Evolutionary conservation across 2,113 vertebrate genomes (phyloP).

Genomic region (Lagopus muta): DNA sequence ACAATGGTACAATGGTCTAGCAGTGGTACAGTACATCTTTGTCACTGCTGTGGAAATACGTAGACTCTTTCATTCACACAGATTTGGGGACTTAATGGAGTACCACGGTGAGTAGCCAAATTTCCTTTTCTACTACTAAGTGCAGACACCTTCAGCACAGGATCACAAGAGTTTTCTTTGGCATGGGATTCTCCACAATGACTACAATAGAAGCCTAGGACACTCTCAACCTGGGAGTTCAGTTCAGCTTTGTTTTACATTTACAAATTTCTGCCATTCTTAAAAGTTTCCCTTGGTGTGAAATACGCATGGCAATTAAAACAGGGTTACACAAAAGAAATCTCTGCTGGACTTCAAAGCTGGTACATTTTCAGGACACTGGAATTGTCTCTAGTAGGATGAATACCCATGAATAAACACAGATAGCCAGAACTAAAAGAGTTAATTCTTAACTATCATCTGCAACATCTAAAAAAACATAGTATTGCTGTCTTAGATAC

Average conservation of each 20-base stretch:
- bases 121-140: background rate
- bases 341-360: background rate
- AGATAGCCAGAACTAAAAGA: background rate
- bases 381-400: background rate
- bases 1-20: background rate
- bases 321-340: background rate
- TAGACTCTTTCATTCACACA: rapidly evolving
- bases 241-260: background rate
- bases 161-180: background rate
- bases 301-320: background rate
- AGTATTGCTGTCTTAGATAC: background rate
- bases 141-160: background rate
- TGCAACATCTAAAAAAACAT: background rate
- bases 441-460: background rate
- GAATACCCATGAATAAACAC: background rate
- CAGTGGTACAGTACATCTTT: background rate
- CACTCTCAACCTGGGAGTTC: background rate
- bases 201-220: background rate
- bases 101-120: background rate
- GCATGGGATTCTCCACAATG: background rate
- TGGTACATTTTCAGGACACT: background rate
- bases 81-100: background rate
- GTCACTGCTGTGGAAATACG: background rate
- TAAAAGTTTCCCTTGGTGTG: background rate
- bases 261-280: background rate